A percentile compares a stretch with the other conserved stretches of the same genome.
Evolutionary conservation across 2,113 vertebrate species (phyloP).

Genomic region (Oncorhynchus gorbuscha): DNA sequence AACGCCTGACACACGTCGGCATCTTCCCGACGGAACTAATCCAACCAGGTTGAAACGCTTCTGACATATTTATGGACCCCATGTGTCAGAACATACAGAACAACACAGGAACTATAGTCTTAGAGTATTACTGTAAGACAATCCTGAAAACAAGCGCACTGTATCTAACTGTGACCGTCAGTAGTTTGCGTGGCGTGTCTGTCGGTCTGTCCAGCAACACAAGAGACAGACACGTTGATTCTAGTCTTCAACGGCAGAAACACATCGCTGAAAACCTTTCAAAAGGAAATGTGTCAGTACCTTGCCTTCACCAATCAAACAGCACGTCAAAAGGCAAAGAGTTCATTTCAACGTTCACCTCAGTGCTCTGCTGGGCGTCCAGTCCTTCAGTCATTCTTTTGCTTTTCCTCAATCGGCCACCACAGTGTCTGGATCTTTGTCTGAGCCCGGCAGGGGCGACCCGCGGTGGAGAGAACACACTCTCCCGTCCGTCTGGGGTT

Average conservation of each 20-base stretch:
- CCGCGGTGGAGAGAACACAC: slow-evolving; percentile 75
- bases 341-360: slow-evolving; percentile 73
- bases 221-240: neutral
- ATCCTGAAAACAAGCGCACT: neutral
- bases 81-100: neutral
- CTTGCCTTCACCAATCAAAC: slow-evolving; percentile 75
- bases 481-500: slow-evolving; percentile 64
- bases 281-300: slow-evolving; percentile 64
- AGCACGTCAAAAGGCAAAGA: slow-evolving; percentile 65
- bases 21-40: neutral
- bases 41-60: slow-evolving; percentile 6
- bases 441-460: slow-evolving; percentile 23
- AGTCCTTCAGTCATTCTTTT: slow-evolving; percentile 47
- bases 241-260: neutral
- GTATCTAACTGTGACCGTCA: neutral
- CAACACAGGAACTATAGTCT: neutral
- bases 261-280: slow-evolving; percentile 26
- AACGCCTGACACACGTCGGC: neutral
- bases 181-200: neutral
- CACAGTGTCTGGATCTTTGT: slow-evolving; percentile 15
- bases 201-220: neutral
- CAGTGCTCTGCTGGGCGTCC: slow-evolving; percentile 48
- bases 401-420: slow-evolving; percentile 25
- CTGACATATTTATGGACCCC: neutral
- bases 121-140: neutral